Conservation (phyloP, 2,888 invertebrate species). For the Drosophila sordidapex region DNA sequence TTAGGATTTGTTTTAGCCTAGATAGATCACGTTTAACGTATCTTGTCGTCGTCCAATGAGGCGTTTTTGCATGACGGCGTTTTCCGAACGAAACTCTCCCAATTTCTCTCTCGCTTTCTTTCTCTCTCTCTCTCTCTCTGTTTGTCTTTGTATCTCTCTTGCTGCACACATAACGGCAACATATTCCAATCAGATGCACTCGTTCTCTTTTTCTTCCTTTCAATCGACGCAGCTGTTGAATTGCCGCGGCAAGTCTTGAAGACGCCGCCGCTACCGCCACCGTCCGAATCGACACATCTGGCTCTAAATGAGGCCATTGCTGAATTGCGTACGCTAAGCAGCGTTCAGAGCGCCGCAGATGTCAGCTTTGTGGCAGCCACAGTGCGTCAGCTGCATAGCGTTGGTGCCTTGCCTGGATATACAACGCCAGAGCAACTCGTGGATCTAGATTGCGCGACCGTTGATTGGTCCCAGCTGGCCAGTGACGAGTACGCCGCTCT, state of each 20-base stretch:
- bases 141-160: constrained; percentile 44
- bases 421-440: constrained; percentile 89
- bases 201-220: constrained; percentile 83
- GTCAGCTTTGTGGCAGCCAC: constrained; percentile 76
- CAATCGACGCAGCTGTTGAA: constrained; percentile 73
- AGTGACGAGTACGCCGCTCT: constrained; percentile 86
- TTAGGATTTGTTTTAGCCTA: constrained; percentile 39
- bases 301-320: constrained; percentile 65
- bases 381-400: constrained; percentile 77
- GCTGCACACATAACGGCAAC: constrained; percentile 74
- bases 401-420: constrained; percentile 83
- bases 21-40: constrained; percentile 22
- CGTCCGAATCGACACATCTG: constrained; percentile 49
- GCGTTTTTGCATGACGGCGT: constrained; percentile 57
- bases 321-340: constrained; percentile 66
- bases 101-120: not conserved
- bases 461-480: constrained; percentile 84
- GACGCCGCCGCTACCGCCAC: constrained; percentile 29
- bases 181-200: constrained; percentile 84
- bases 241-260: constrained; percentile 43
- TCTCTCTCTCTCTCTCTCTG: constrained; percentile 5
- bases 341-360: constrained; percentile 83
- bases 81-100: constrained; percentile 9
- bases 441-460: constrained; percentile 85
- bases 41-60: constrained; percentile 36